These are phyloP conservation scores for Cinclus mexicanus DNA, from an alignment of 2,113 vertebrate species.

Conservation along the genomic window DNA sequence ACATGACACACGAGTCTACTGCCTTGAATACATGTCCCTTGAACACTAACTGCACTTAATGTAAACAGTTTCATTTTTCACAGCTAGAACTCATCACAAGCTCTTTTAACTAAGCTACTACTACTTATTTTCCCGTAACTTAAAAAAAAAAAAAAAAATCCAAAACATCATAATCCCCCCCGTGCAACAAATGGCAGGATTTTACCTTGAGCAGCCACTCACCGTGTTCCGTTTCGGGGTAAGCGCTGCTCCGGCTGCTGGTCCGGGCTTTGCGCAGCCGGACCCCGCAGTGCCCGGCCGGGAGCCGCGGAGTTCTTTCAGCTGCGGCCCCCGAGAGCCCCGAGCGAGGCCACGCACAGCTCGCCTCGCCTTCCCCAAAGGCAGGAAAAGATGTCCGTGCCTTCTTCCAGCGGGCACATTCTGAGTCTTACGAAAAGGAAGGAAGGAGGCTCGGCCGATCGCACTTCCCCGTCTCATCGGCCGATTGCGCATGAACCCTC, in stretches of 20 bases:
- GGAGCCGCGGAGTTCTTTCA: background rate
- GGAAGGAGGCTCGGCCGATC: constrained; percentile 27
- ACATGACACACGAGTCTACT: background rate
- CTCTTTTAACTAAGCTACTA: background rate
- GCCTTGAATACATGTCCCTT: background rate
- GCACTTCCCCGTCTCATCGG: constrained; percentile 2
- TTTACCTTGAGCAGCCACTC: background rate
- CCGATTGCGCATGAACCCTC: background rate
- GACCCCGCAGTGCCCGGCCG: background rate
- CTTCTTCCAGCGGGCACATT: background rate
- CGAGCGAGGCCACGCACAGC: background rate
- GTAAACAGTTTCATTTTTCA: background rate
- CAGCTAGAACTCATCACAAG: background rate
- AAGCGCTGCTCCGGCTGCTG: background rate
- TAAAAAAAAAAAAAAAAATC: background rate
- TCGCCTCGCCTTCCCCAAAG: background rate
- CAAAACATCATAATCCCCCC: background rate
- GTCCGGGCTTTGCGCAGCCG: fast-evolving
- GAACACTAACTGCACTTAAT: background rate
- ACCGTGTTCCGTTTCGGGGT: background rate
- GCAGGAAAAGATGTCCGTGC: background rate
- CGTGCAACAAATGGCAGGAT: background rate
- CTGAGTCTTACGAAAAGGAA: background rate
- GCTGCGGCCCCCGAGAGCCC: fast-evolving
- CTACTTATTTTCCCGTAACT: background rate